Evolutionary conservation across 2,888 invertebrate genomes (phyloP).

Genomic region (Rhopalosiphum nymphaeae): DNA sequence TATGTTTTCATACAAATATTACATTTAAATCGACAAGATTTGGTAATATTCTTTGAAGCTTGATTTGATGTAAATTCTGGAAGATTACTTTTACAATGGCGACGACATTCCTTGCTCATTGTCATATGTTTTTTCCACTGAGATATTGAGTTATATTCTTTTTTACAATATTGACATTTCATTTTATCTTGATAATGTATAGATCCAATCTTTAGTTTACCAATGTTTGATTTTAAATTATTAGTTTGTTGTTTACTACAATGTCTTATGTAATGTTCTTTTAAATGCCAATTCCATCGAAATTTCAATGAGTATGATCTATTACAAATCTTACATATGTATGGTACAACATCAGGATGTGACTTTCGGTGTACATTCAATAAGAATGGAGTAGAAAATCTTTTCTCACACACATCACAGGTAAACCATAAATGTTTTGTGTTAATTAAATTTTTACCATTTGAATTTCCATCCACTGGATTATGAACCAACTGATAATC

Average conservation of each 20-base stretch:
- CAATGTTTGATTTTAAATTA: neutral
- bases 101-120: slow-evolving; percentile 49
- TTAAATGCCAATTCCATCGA: slow-evolving; percentile 64
- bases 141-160: slow-evolving; percentile 12
- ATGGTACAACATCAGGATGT: slow-evolving; percentile 55
- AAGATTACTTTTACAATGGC: slow-evolving; percentile 21
- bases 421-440: slow-evolving; percentile 35
- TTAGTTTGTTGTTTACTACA: neutral
- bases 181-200: neutral
- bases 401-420: slow-evolving; percentile 48
- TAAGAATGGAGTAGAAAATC: slow-evolving; percentile 28
- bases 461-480: neutral
- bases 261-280: neutral
- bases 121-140: slow-evolving; percentile 45
- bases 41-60: neutral
- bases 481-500: neutral
- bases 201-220: neutral
- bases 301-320: slow-evolving; percentile 56
- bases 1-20: slow-evolving; percentile 36
- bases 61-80: neutral
- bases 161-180: slow-evolving; percentile 52
- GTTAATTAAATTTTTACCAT: neutral
- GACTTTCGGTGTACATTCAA: slow-evolving; percentile 55
- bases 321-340: slow-evolving; percentile 63
- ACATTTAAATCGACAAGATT: neutral